These are phyloP conservation scores for Scaptomyza pallida DNA, from an alignment of 1,140 invertebrate species.

Conservation along the genomic window DNA sequence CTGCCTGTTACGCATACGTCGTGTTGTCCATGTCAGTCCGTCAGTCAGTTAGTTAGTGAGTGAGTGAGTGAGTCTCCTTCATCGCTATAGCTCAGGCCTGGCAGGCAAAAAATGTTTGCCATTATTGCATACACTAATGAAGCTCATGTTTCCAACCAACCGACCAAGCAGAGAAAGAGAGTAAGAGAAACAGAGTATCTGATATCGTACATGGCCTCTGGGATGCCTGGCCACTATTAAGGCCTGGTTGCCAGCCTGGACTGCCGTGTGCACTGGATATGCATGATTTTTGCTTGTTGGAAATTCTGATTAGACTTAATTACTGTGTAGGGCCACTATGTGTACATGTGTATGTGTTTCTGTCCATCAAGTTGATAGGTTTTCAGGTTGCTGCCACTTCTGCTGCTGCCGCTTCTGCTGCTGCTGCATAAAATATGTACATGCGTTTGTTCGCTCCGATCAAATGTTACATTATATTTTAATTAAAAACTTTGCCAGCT, in stretches of 20 bases:
- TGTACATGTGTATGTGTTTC: conserved; percentile 35
- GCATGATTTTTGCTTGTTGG: conserved; percentile 81
- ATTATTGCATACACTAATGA: conserved; percentile 83
- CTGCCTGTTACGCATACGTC: conserved; percentile 66
- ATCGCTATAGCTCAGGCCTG: conserved; percentile 58
- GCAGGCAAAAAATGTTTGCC: conserved; percentile 80
- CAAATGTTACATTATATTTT: conserved; percentile 77
- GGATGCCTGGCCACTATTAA: background rate
- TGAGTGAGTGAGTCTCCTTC: conserved; percentile 20
- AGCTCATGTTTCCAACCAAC: conserved; percentile 72
- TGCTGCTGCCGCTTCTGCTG: conserved; percentile 16
- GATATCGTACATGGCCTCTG: conserved; percentile 42
- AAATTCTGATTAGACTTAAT: conserved; percentile 83
- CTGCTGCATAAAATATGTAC: background rate
- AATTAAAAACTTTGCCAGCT: conserved; percentile 79
- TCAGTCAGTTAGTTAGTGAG: conserved; percentile 32
- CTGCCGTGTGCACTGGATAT: conserved; percentile 58
- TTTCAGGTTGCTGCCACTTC: conserved; percentile 51
- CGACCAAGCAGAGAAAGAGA: background rate
- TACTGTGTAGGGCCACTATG: conserved; percentile 60
- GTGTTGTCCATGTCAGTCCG: conserved; percentile 52
- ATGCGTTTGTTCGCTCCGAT: conserved; percentile 47
- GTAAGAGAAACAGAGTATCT: conserved; percentile 7
- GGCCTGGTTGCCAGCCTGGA: background rate
- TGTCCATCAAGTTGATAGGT: conserved; percentile 74